phyloP scores from a whole-genome alignment of 2,113 vertebrate species.

The Podarcis cretensis region DNA sequence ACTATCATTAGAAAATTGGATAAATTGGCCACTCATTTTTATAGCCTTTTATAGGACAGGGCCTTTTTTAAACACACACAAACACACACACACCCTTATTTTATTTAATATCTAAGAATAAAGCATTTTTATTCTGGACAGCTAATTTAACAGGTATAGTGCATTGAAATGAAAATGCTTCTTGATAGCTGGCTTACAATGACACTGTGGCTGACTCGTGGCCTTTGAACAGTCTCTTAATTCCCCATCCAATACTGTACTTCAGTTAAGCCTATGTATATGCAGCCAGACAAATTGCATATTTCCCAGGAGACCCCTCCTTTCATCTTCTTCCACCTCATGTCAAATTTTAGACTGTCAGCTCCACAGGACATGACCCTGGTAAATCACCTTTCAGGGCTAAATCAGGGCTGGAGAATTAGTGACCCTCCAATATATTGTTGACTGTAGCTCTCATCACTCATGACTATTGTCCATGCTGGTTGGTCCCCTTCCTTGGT shows the following conservation, averaged over 20 bases:
- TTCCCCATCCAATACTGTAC: background rate
- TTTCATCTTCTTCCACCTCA: background rate
- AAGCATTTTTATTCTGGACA: background rate
- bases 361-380: background rate
- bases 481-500: no score
- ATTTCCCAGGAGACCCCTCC: background rate
- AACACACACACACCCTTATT: background rate
- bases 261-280: background rate
- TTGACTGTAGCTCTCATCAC: no score
- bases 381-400: no score
- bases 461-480: no score
- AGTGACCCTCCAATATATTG: no score
- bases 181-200: background rate
- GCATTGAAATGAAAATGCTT: background rate
- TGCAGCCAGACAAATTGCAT: background rate
- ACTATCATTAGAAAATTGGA: background rate
- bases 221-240: background rate
- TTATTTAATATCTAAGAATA: background rate
- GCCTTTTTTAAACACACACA: background rate
- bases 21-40: background rate
- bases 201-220: background rate
- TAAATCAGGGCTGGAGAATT: no score
- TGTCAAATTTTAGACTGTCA: background rate
- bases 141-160: background rate
- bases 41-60: background rate